These are phyloP conservation scores for Mohoua ochrocephala DNA, from an alignment of 2,113 vertebrate genomes.

Conservation along the genomic window DNA sequence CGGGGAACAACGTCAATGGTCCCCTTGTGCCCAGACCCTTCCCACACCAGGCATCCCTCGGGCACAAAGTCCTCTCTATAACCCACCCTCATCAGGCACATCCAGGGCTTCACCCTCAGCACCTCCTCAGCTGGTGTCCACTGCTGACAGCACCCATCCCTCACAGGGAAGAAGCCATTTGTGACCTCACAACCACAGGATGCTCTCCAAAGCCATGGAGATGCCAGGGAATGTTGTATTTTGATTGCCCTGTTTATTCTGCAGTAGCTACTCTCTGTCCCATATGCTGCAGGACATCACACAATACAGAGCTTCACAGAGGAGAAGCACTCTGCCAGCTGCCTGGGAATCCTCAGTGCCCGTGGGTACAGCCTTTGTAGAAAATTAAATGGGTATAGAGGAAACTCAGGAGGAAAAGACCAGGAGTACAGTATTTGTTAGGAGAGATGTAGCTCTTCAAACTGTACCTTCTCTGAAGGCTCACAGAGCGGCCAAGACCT, in stretches of 20 bases:
- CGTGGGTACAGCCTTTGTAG: background rate
- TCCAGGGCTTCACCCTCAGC: background rate
- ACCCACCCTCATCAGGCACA: background rate
- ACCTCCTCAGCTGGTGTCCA: background rate
- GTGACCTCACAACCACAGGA: background rate
- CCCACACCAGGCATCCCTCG: background rate
- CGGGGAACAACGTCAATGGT: background rate
- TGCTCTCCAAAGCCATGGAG: background rate
- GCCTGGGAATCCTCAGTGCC: background rate
- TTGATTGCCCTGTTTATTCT: background rate
- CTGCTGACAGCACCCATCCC: background rate
- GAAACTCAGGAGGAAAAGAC: background rate
- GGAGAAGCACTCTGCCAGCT: background rate
- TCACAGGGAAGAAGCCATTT: background rate
- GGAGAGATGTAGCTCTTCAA: background rate
- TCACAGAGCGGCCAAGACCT: background rate
- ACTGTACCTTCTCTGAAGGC: background rate
- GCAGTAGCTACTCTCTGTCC: background rate
- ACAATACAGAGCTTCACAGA: background rate
- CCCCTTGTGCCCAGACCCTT: background rate
- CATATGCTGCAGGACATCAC: accelerated
- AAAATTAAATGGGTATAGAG: background rate
- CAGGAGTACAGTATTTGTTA: background rate
- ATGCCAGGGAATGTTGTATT: background rate
- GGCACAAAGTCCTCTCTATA: background rate